Evolutionary conservation across 2,797 vertebrate species (phyloP).

Genomic region (Betta splendens): DNA sequence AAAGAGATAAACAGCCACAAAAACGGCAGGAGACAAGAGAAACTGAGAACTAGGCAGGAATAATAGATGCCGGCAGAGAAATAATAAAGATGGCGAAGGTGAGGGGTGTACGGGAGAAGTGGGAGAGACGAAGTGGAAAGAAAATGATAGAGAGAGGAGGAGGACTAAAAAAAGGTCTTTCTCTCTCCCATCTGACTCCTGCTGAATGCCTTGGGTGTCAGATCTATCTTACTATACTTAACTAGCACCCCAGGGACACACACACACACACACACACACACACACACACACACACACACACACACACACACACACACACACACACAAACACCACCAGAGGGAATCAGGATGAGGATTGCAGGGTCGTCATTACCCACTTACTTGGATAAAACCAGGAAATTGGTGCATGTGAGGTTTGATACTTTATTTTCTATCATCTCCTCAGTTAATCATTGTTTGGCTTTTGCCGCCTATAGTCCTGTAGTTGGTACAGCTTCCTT

Average conservation of each 20-base stretch:
- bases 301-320: conserved; percentile 15
- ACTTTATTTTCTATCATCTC: too few species aligned
- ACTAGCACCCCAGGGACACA: conserved; percentile 55
- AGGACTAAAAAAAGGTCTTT: conserved; percentile 39
- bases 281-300: conserved; percentile 20
- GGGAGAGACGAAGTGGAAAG: conserved; percentile 22
- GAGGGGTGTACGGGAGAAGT: conserved; percentile 20
- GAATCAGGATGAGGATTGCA: conserved; percentile 28
- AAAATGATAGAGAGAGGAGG: conserved; percentile 8
- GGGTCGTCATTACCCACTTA: conserved; percentile 51
- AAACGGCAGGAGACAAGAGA: conserved; percentile 22
- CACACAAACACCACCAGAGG: conserved; percentile 36
- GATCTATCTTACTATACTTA: conserved; percentile 72
- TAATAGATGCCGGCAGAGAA: conserved; percentile 36
- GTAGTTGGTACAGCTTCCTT: too few species aligned
- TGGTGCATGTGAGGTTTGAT: neutral
- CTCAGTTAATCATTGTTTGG: too few species aligned
- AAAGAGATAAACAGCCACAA: conserved; percentile 34
- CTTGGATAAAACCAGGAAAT: conserved; percentile 10
- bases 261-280: conserved; percentile 7
- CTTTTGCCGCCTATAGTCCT: too few species aligned
- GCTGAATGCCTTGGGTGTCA: conserved; percentile 58
- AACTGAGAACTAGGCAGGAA: conserved; percentile 37
- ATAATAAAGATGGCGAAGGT: conserved; percentile 24
- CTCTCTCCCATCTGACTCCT: conserved; percentile 35